Base-by-base conservation (phyloP, 2,888 invertebrate species). In the Synergus laeviventris region DNA sequence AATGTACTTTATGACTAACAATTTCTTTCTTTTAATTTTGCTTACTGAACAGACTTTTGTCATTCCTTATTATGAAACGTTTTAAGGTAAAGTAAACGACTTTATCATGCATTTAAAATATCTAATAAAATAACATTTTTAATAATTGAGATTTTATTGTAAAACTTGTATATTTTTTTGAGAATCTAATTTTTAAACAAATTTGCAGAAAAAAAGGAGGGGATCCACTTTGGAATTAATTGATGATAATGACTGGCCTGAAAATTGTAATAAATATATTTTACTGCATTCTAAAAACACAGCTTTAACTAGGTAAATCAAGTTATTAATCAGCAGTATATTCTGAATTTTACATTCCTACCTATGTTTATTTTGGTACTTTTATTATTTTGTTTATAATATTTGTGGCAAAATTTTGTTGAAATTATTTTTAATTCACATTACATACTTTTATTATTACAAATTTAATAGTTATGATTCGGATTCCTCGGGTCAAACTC, bases 401-500 rank as follows among this genome's bases (percentile, higher is more conserved):
- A 49, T n/a, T 49, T n/a, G 7, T 49, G n/a, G n/a, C n/a, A n/a
- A 49, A n/a, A 49, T 49, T 18, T n/a, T n/a, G n/a, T 49, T 49
- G 9, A 8, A n/a, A n/a, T 39, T 18, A 49, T 9, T 56, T 56
- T 12, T 21, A 56, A 21, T 56, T 4, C 12, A 56, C n/a, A 56
- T 56, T 21, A 31, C 5, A 31, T 21, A 56, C 31, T 5, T 18
- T 24, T 4, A 56, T 21, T 11, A 21, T 75, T 60, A 31, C 14
- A 36, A 45, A 76, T 81, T 75, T 76, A 64, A 74, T 62, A 89
- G 89, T 83, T 89, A 87, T 61, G 91, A 92, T 74, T 85, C 90
- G 84, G 93, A 94, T 81, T 93, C 93, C 77, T 93, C 93, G 73
- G 87, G 94, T 59, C 94, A 94, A 89, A 93, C 92, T 85, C 90